Evolutionary conservation across 2,888 invertebrate genomes (phyloP).

Genomic region (Ryuthela nishihirai): DNA sequence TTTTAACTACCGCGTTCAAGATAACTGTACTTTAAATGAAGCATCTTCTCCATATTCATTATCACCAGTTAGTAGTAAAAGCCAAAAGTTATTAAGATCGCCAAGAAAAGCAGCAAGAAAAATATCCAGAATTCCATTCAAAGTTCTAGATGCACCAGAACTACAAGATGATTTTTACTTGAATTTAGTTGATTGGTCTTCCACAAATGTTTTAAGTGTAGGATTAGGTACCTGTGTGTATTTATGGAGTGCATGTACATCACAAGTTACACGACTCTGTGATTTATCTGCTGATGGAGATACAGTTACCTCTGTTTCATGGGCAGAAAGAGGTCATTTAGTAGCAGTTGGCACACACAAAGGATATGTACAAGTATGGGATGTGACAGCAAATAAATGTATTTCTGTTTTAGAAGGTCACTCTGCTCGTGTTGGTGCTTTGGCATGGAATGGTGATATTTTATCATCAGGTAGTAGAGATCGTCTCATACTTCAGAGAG

Average conservation of each 20-base stretch:
- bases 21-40: constrained; percentile 56
- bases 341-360: constrained; percentile 98
- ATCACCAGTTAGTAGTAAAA: constrained; percentile 88
- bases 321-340: constrained; percentile 94
- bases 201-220: constrained; percentile 96
- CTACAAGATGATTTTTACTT: constrained; percentile 98
- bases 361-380: constrained; percentile 97
- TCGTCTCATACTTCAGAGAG: constrained; percentile 86
- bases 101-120: constrained; percentile 75
- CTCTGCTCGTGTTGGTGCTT: constrained; percentile 76
- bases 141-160: constrained; percentile 93
- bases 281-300: constrained; percentile 91
- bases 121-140: constrained; percentile 97
- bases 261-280: constrained; percentile 64
- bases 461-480: constrained; percentile 94
- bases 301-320: constrained; percentile 95
- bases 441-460: constrained; percentile 97
- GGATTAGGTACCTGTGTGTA: constrained; percentile 97
- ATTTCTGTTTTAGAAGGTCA: constrained; percentile 88
- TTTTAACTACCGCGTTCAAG: constrained; percentile 41
- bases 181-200: constrained; percentile 99
- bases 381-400: constrained; percentile 89
- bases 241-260: constrained; percentile 98
- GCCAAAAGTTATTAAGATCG: constrained; percentile 43
- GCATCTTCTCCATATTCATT: constrained; percentile 84